Conservation (phyloP, 1,140 invertebrate species). For the Amphibalanus amphitrite region DNA sequence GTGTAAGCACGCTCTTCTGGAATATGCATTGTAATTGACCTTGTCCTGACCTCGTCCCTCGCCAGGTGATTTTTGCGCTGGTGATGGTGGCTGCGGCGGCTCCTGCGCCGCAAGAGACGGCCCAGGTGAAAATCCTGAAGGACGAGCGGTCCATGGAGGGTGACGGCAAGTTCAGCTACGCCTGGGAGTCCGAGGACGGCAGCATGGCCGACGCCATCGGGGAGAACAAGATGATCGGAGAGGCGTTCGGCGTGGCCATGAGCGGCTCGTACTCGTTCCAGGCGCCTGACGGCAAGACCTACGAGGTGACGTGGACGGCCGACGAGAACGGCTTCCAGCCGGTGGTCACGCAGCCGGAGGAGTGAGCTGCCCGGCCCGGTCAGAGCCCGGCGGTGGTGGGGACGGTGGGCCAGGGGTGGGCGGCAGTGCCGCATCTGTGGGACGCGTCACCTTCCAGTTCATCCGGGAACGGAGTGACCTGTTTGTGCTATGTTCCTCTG, state of each 20-base stretch:
- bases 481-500: no score
- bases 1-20: no score
- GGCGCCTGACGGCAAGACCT: constrained; percentile 1
- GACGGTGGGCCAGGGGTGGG: no score
- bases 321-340: constrained; percentile 5
- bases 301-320: not conserved
- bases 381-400: no score
- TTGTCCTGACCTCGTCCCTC: not conserved
- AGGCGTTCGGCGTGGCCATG: not conserved
- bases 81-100: not conserved
- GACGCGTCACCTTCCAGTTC: no score
- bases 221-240: constrained; percentile 1
- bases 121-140: not conserved
- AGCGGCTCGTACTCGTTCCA: not conserved
- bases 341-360: not conserved
- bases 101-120: not conserved
- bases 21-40: no score
- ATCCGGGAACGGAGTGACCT: no score
- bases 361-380: no score
- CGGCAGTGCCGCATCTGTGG: no score
- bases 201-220: not conserved
- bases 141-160: not conserved
- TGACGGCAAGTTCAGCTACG: not conserved
- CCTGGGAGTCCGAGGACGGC: not conserved
- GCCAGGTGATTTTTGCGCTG: not conserved